Evolutionary conservation across 1,140 invertebrate species (phyloP), one percentile per base, ranked within the genome.

Genomic region (Seison nebaliae): DNA sequence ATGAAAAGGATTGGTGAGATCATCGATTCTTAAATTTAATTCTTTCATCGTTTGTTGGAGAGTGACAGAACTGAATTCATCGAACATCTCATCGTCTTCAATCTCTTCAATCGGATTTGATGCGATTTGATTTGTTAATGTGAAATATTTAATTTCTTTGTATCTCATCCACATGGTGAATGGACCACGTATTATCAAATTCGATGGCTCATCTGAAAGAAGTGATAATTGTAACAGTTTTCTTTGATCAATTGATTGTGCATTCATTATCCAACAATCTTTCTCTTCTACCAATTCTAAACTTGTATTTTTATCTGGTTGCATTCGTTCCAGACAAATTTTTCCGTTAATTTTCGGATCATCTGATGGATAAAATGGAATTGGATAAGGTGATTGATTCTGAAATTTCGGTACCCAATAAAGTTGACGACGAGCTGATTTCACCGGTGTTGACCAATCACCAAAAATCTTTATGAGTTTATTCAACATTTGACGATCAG

Each of bases 361-460:
- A 45, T 62, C 64, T 2, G 76, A 74, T 20, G 76, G 44, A 1
- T 69, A 64, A 19, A 69, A 63, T 1, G 83, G 77, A 26, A 86
- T 51, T 1, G 70, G 38, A 17, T 40, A 94, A 2, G 86, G 86
- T 45, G 77, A 80, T 0, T 73, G 52, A 54, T 91, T 72, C 50
- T 71, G 76, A 49, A 94, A 80, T 56, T 94, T 94, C 3, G 84
- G 81, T 71, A 88, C 74, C 88, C 88, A 98, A 51, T 94, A 98
- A 64, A 79, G 70, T 74, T 93, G 83, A 30, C 80, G 65, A 63
- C 70, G 72, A 50, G 70, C 76, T 52, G 84, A 88, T 41, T 75
- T 60, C 9, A 79, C 52, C 0, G 76, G 74, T 51, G 70, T 67
- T 8, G 71, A 71, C 47, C 70, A 61, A 38, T 63, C 59, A 0